Evolutionary conservation across 2,888 invertebrate genomes (phyloP), one percentile per base, ranked within the genome.

Genomic region (Andrena chrysosceles): DNA sequence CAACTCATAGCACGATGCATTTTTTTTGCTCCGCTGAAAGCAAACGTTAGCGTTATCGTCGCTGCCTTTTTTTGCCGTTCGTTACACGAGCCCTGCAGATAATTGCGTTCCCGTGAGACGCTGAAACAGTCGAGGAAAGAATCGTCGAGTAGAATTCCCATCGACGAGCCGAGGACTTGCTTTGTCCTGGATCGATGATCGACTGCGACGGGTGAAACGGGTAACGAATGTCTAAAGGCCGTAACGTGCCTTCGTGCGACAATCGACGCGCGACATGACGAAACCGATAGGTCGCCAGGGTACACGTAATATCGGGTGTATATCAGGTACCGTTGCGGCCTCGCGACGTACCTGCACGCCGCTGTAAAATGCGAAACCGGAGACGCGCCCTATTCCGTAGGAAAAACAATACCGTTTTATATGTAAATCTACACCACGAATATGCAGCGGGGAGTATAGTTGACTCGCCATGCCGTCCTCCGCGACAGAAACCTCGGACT

Each of bases 391-490:
- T 72, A 74, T 77, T 86, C 87, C 77, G 82, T 77, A 77, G 85
- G 82, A 71, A 77, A 85, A 87, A 87, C 87, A 86, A 86, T 86
- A 80, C 77, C 83, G 85, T 85, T 87, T 85, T 87, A 83, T 86
- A 86, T 86, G 87, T 85, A 87, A 87, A 87, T 86, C 71, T 77
- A 83, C 78, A 78, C 77, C 83, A 26, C 49, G 35, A 31, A 59
- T 10, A 66, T 60, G 59, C 64, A 35, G 52, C 62, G 26, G 35
- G 20, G 20, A 48, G 52, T 16, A 52, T 16, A 52, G 42, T 26
- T 6, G 59, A 29, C 59, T 62, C 48, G 59, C 54, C 16, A n/a
- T 8, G 23, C 63, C 75, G 81, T 81, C 81, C 77, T 70, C 77
- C 71, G 56, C 72, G 64, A 26, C 10, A 8, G 26, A 48, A 23